These are phyloP conservation scores for Andrena chrysosceles DNA, from an alignment of 2,888 invertebrate genomes.

Conservation along the genomic window DNA sequence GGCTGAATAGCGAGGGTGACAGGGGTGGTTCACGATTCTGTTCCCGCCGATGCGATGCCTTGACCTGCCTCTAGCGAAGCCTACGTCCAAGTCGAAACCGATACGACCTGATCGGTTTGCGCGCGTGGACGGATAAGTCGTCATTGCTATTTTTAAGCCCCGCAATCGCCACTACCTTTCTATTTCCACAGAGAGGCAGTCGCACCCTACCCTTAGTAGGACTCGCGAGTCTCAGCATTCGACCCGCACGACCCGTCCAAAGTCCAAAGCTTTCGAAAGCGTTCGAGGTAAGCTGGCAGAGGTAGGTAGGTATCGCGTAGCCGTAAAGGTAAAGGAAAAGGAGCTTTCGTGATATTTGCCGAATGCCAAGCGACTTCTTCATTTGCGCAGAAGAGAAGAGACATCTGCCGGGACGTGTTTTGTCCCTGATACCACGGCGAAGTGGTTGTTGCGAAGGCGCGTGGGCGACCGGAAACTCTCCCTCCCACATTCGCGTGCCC, in stretches of 20 bases:
- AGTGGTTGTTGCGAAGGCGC: conserved; percentile 77
- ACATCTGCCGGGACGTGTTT: conserved; percentile 71
- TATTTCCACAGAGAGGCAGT: conserved; percentile 25
- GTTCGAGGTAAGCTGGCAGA: not conserved
- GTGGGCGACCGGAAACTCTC: conserved; percentile 86
- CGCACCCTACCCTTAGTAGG: conserved; percentile 42
- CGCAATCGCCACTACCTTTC: conserved; percentile 61
- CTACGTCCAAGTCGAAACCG: conserved; percentile 53
- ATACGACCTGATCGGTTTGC: conserved; percentile 49
- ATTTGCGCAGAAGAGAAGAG: conserved; percentile 68
- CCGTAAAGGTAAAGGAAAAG: not conserved
- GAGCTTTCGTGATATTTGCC: conserved; percentile 64
- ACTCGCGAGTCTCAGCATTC: conserved; percentile 6
- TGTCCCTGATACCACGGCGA: conserved; percentile 76
- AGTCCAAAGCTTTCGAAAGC: not conserved
- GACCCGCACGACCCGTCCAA: not conserved
- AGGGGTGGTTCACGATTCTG: conserved; percentile 54
- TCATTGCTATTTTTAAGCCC: conserved; percentile 71
- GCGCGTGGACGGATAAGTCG: conserved; percentile 66
- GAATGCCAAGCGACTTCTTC: conserved; percentile 65
- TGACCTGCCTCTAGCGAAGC: conserved; percentile 65
- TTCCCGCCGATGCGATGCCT: conserved; percentile 38
- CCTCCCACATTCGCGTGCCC: conserved; percentile 85
- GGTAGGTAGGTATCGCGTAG: not conserved
- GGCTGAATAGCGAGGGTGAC: conserved; percentile 14